These are phyloP conservation scores for Merodon equestris DNA, from an alignment of 2,888 invertebrate species.

Conservation along the genomic window DNA sequence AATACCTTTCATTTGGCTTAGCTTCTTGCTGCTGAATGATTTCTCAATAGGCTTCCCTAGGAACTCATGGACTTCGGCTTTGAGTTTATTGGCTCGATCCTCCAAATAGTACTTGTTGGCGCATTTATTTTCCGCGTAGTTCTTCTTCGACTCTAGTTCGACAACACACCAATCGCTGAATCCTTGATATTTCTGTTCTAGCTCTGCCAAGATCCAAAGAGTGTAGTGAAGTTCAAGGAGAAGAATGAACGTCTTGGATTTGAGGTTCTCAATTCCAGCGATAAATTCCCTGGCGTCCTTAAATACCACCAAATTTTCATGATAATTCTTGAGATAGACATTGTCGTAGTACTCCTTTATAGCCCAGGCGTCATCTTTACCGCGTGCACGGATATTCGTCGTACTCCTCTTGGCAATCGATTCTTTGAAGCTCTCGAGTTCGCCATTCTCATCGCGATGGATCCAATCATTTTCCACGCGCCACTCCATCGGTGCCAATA, in stretches of 20 bases:
- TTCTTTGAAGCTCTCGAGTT: slow-evolving; percentile 74
- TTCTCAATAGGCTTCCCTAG: slow-evolving; percentile 72
- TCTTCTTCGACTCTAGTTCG: slow-evolving; percentile 74
- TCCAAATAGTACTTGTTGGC: slow-evolving; percentile 76
- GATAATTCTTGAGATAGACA: slow-evolving; percentile 73
- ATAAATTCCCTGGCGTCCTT: slow-evolving; percentile 73
- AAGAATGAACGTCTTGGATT: slow-evolving; percentile 75
- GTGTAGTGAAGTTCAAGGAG: slow-evolving; percentile 77
- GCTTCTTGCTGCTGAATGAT: slow-evolving; percentile 71
- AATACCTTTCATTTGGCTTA: slow-evolving; percentile 72
- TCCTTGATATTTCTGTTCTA: slow-evolving; percentile 73
- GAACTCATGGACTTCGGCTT: slow-evolving; percentile 69
- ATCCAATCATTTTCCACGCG: slow-evolving; percentile 77
- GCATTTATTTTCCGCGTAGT: slow-evolving; percentile 75
- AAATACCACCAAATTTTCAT: slow-evolving; percentile 75
- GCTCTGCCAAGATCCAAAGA: slow-evolving; percentile 74
- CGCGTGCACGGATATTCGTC: slow-evolving; percentile 75
- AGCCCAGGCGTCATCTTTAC: slow-evolving; percentile 77
- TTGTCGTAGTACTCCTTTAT: slow-evolving; percentile 77
- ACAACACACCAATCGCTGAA: slow-evolving; percentile 74
- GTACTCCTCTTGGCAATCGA: slow-evolving; percentile 74
- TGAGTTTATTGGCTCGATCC: slow-evolving; percentile 73
- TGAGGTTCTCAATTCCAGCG: slow-evolving; percentile 74
- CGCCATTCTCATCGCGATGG: slow-evolving; percentile 70
- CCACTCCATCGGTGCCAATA: slow-evolving; percentile 77